Percentiles rank a stretch among this genome's conserved stretches.
phyloP scores from a whole-genome alignment of 2,797 vertebrate species.

The Orestias chungarensis region DNA sequence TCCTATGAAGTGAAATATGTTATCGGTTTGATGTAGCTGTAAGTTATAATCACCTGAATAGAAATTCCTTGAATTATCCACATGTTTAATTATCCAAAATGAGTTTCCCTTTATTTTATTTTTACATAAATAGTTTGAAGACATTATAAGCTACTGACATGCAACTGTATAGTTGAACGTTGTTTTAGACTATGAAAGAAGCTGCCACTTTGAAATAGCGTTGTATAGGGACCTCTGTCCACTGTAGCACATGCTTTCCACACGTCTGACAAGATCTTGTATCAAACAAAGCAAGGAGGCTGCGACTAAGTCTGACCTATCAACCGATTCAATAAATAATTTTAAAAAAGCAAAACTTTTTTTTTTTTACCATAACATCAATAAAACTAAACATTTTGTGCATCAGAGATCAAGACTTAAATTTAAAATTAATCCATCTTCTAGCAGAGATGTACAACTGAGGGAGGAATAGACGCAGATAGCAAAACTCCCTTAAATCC shows the following conservation, averaged over 20 bases:
- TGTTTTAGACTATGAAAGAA: slow-evolving; percentile 53
- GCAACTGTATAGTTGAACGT: neutral
- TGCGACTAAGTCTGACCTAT: slow-evolving; percentile 21
- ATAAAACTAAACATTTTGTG: slow-evolving; percentile 25
- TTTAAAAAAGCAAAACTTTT: slow-evolving; percentile 35
- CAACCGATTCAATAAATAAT: slow-evolving; percentile 12
- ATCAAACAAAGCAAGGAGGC: slow-evolving; percentile 5
- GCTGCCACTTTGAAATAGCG: slow-evolving; percentile 64
- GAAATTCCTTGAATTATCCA: neutral
- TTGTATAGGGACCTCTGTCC: slow-evolving; percentile 20
- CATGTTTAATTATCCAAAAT: neutral
- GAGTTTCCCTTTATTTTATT: neutral
- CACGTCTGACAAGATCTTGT: slow-evolving; percentile 11
- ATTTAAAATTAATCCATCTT: neutral
- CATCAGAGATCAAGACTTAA: neutral
- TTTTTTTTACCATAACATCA: slow-evolving; percentile 12
- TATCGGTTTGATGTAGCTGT: no score
- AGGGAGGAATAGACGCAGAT: slow-evolving; percentile 21
- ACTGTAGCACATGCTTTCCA: slow-evolving; percentile 19
- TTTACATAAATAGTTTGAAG: neutral
- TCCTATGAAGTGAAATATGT: no score
- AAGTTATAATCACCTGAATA: no score
- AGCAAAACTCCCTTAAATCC: slow-evolving; percentile 41
- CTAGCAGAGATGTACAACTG: slow-evolving; percentile 53
- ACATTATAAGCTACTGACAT: neutral